A percentile compares a stretch with the other conserved stretches of the same genome.
phyloP scores from a whole-genome alignment of 1,140 invertebrate genomes.

The Littorina saxatilis region DNA sequence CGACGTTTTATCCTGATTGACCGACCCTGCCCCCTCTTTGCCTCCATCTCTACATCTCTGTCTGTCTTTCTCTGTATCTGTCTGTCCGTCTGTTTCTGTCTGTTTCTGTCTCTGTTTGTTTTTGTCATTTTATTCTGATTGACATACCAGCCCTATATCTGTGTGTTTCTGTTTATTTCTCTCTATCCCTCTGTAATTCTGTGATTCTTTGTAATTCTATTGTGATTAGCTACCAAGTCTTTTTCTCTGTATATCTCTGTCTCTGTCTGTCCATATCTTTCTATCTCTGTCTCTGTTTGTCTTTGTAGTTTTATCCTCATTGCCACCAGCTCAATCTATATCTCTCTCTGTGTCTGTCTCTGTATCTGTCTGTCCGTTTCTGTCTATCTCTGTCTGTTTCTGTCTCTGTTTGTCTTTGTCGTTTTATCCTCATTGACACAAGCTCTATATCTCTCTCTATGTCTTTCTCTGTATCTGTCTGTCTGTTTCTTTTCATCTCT shows the following conservation, averaged over 20 bases:
- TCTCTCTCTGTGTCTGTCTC: not conserved
- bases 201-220: not conserved
- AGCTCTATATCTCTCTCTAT: not conserved
- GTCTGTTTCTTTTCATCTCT: not conserved
- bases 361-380: not conserved
- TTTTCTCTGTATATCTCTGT: too few relatives aligned
- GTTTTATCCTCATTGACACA: not conserved
- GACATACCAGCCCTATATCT: not conserved
- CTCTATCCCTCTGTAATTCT: too few relatives aligned
- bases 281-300: too few relatives aligned
- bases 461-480: not conserved
- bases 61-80: not conserved
- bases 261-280: too few relatives aligned
- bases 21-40: not conserved
- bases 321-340: too few relatives aligned
- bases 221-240: too few relatives aligned
- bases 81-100: not conserved
- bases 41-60: not conserved
- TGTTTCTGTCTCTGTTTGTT: not conserved
- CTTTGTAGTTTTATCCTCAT: too few relatives aligned
- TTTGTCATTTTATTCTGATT: too few relatives aligned
- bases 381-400: too few relatives aligned
- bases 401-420: too few relatives aligned
- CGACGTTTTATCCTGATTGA: slow-evolving; percentile 1
- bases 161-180: too few relatives aligned